Base-by-base conservation (phyloP, 2,888 invertebrate species). In the Euspilapteryx auroguttella region DNA sequence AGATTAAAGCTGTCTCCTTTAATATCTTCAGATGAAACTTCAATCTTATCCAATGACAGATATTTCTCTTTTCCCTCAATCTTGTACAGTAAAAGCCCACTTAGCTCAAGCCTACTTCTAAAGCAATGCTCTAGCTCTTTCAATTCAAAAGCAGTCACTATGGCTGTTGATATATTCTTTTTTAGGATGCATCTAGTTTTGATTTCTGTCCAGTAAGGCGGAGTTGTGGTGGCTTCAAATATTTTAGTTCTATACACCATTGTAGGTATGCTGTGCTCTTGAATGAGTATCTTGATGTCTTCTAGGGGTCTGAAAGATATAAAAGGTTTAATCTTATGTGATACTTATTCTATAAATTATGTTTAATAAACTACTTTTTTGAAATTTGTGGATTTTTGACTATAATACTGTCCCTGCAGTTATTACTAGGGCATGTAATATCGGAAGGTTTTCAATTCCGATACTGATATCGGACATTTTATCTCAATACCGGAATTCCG, bases 221-320 rank as follows among this genome's bases (percentile, higher is more conserved):
- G 12, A 13, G n/a, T 17, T 2, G 34, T 12, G 1, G 29, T 39
- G 28, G 39, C 41, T 22, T 49, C 38, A 40, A 45, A 69, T n/a
- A 66, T 14, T 35, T 58, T 64, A 27, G 66, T 62, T 8, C 39
- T 45, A 34, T 69, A 65, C 12, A 45, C 38, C 12, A 62, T 32
- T 21, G 62, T 51, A n/a, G 33, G 14, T 30, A 31, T 41, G 7
- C 28, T 31, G 2, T 33, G 35, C 10, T 43, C 40, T 34, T 66
- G 55, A 8, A 68, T 34, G 1, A 64, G 34, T 9, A 61, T 32
- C 20, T 49, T 42, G 1, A 69, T 38, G 28, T 64, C 43, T 35
- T 62, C 47, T 21, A 65, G 23, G 1, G 40, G 12, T 17, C 73
- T 73, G 54, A 3, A 64, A 61, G 15, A 26, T 12, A 13, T 24